phyloP scores from a whole-genome alignment of 2,888 invertebrate genomes.

The Trissolcus japonicus region DNA sequence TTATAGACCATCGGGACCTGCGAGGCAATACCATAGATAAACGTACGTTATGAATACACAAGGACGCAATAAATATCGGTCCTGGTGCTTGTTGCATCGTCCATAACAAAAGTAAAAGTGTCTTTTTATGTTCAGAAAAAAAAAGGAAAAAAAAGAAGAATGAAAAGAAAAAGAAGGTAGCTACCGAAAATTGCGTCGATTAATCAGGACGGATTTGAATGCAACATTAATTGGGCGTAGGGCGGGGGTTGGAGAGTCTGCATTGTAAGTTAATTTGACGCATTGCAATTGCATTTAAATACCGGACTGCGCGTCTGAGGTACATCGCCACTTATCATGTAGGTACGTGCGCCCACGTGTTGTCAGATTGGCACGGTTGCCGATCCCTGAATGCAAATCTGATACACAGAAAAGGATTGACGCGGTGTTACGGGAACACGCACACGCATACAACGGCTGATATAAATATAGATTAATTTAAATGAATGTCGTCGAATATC shows the following conservation, averaged over 20 bases:
- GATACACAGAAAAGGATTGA: constrained; percentile 48
- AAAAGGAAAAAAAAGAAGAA: background rate
- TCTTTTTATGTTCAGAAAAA: background rate
- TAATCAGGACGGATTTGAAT: constrained; percentile 7
- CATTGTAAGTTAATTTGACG: constrained; percentile 9
- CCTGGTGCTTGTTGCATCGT: constrained; percentile 9
- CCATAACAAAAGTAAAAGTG: constrained; percentile 6
- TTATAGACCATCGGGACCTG: constrained; percentile 39
- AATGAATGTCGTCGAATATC: constrained; percentile 63
- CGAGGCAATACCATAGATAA: constrained; percentile 33
- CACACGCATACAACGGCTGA: constrained; percentile 38
- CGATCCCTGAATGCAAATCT: constrained; percentile 42
- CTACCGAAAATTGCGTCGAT: constrained; percentile 3
- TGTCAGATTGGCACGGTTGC: constrained; percentile 24
- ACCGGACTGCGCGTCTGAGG: constrained; percentile 19
- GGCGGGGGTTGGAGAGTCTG: background rate
- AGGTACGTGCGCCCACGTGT: constrained; percentile 40
- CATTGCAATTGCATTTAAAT: constrained; percentile 24
- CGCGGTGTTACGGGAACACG: constrained; percentile 15
- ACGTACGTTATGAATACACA: constrained; percentile 37
- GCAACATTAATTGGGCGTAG: constrained; percentile 2
- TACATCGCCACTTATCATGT: constrained; percentile 40
- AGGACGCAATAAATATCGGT: constrained; percentile 41
- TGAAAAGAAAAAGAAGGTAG: background rate
- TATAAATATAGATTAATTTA: constrained; percentile 73